A percentile compares a stretch with the other conserved stretches of the same genome.
Conservation (phyloP, 2,113 vertebrate species). For the Rostratula benghalensis region DNA sequence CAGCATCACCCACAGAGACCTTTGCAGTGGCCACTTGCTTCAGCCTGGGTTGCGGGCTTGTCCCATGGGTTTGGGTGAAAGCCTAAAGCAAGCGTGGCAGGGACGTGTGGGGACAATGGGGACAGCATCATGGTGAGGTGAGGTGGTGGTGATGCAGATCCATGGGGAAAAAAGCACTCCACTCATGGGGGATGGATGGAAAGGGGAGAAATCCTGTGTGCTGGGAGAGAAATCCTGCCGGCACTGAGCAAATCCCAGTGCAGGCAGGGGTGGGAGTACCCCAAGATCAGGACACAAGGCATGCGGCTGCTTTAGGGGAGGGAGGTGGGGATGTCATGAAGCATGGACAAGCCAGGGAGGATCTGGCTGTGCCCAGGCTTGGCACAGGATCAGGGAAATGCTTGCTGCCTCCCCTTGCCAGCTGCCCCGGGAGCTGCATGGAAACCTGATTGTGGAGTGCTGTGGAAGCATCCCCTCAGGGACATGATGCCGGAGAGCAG, state of each 20-base stretch:
- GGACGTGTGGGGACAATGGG: not conserved
- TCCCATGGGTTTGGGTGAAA: not conserved
- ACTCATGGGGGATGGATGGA: not conserved
- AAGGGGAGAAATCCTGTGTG: not conserved
- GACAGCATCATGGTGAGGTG: not conserved
- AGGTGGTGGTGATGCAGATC: not conserved
- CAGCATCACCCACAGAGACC: not conserved
- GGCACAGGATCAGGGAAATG: not conserved
- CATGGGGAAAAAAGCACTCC: not conserved
- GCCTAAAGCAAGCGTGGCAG: not conserved
- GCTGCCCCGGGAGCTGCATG: not conserved
- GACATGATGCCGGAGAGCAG: accelerated
- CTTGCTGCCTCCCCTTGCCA: not conserved
- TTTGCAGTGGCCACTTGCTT: not conserved
- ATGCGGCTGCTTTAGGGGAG: not conserved
- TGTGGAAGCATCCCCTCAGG: not conserved
- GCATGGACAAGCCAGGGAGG: not conserved
- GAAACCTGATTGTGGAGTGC: not conserved
- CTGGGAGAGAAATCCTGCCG: not conserved
- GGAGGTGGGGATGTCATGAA: not conserved
- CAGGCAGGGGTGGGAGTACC: not conserved
- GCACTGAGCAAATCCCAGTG: not conserved
- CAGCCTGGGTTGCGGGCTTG: not conserved
- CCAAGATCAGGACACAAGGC: not conserved
- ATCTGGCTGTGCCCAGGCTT: not conserved